Conservation (phyloP, 2,888 invertebrate species). For the Eristalinus sepulchralis region DNA sequence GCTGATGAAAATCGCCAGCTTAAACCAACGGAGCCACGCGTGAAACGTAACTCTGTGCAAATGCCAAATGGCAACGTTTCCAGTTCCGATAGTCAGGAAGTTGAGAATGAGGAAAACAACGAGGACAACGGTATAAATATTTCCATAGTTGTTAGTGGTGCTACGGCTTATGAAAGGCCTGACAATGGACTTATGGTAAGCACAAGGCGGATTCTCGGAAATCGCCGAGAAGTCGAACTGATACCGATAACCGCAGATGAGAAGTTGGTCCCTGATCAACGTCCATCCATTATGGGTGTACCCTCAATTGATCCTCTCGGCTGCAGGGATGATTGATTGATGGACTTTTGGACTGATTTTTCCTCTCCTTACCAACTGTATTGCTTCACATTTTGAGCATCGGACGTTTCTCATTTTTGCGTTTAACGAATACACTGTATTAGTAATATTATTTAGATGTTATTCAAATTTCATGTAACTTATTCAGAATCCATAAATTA, state of each 20-base stretch:
- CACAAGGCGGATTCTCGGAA: slow-evolving; percentile 77
- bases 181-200: slow-evolving; percentile 78
- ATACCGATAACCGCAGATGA: slow-evolving; percentile 77
- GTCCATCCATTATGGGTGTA: slow-evolving; percentile 23
- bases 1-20: slow-evolving; percentile 78
- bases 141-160: slow-evolving; percentile 8
- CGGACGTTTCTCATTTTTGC: not conserved
- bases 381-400: not conserved
- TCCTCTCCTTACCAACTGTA: slow-evolving; percentile 30
- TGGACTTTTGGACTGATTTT: slow-evolving; percentile 50
- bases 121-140: not conserved
- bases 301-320: slow-evolving; percentile 59
- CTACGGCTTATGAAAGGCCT: slow-evolving; percentile 77
- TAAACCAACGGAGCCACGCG: slow-evolving; percentile 40
- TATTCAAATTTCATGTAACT: slow-evolving; percentile 1
- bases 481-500: not conserved
- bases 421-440: slow-evolving; percentile 15
- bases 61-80: not conserved
- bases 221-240: slow-evolving; percentile 78
- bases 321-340: slow-evolving; percentile 44
- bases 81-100: slow-evolving; percentile 75
- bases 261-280: slow-evolving; percentile 58
- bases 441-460: slow-evolving; percentile 32
- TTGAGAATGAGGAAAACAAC: slow-evolving; percentile 85
- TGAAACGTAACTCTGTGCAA: not conserved